phyloP scores from a whole-genome alignment of 2,797 vertebrate genomes.

The Brachymystax lenok region DNA sequence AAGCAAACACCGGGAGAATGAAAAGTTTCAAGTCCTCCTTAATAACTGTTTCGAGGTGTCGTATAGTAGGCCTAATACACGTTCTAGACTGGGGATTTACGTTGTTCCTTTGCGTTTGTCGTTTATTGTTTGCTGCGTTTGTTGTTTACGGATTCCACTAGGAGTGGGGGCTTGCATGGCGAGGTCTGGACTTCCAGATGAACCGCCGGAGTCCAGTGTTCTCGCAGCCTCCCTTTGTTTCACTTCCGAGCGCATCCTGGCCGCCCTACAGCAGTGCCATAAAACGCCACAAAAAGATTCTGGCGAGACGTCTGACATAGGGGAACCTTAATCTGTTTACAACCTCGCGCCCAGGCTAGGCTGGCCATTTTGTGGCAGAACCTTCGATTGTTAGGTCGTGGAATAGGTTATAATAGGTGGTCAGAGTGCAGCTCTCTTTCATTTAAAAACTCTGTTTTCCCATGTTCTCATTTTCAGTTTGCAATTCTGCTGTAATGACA shows the following conservation, averaged over 20 bases:
- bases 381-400: slow-evolving; percentile 69
- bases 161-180: slow-evolving; percentile 38
- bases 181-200: slow-evolving; percentile 60
- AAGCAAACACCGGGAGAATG: slow-evolving; percentile 83
- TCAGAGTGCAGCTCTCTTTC: slow-evolving; percentile 51
- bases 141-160: slow-evolving; percentile 61
- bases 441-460: slow-evolving; percentile 45
- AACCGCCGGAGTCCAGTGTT: slow-evolving; percentile 62
- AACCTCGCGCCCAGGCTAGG: slow-evolving; percentile 51
- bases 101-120: slow-evolving; percentile 45
- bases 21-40: slow-evolving; percentile 78
- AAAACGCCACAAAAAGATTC: slow-evolving; percentile 65
- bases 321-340: slow-evolving; percentile 74
- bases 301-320: slow-evolving; percentile 79
- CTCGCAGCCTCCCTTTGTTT: slow-evolving; percentile 78
- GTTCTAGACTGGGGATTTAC: slow-evolving; percentile 12
- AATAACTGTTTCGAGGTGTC: slow-evolving; percentile 68
- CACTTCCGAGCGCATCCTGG: slow-evolving; percentile 68
- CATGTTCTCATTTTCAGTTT: not conserved
- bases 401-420: slow-evolving; percentile 64
- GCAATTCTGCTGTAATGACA: not conserved
- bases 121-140: slow-evolving; percentile 68
- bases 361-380: slow-evolving; percentile 64
- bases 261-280: slow-evolving; percentile 65
- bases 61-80: slow-evolving; percentile 34